Conservation (phyloP, 1,140 invertebrate species). For the Bradysia coprophila region DNA sequence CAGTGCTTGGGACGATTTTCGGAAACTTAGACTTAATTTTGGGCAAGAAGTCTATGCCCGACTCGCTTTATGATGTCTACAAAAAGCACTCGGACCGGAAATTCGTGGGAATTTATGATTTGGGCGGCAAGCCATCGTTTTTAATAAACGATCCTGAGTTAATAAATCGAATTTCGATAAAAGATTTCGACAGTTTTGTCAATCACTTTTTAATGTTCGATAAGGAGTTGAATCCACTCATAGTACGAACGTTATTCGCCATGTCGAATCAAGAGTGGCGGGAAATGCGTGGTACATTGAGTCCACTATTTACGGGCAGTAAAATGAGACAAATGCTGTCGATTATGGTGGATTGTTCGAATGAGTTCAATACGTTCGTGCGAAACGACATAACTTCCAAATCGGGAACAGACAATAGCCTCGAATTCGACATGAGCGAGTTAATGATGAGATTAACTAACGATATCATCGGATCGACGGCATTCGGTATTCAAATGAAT, state of each 20-base stretch:
- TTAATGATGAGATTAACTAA: conserved; percentile 26
- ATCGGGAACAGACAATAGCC: not conserved
- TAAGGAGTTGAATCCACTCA: not conserved
- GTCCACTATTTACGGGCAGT: conserved; percentile 34
- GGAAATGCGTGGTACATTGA: conserved; percentile 31
- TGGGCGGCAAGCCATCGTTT: conserved; percentile 21
- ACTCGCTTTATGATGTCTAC: not conserved
- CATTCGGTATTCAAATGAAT: conserved; percentile 31
- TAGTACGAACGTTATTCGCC: not conserved
- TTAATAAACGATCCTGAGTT: conserved; percentile 32
- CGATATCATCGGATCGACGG: conserved; percentile 30
- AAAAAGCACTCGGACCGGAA: not conserved
- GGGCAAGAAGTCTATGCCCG: not conserved
- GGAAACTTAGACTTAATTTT: not conserved
- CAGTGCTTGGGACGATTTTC: not conserved
- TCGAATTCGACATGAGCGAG: conserved; percentile 27
- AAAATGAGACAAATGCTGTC: conserved; percentile 33
- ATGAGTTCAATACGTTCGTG: conserved; percentile 12
- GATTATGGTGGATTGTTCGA: conserved; percentile 24
- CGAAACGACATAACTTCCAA: not conserved
- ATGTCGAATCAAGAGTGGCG: conserved; percentile 34
- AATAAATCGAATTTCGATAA: conserved; percentile 31
- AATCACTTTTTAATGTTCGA: conserved; percentile 20
- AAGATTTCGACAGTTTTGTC: conserved; percentile 36
- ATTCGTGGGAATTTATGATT: conserved; percentile 25